Evolutionary conservation across 1,140 invertebrate species (phyloP).

Genomic region (Drosophila auraria): DNA sequence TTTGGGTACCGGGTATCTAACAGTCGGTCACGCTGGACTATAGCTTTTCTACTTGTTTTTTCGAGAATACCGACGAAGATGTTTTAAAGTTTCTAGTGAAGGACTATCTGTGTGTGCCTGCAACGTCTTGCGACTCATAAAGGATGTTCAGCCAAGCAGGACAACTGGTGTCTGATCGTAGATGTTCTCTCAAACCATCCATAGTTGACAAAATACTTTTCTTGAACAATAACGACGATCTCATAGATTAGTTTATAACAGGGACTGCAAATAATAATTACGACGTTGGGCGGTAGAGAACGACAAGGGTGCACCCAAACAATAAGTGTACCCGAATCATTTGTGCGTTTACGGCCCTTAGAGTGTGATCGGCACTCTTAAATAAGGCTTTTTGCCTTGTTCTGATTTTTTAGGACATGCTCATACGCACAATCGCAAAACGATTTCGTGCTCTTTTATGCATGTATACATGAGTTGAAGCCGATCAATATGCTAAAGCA

Average conservation of each 20-base stretch:
- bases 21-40: too few species aligned
- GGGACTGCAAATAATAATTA: too few species aligned
- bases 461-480: conserved; percentile 32
- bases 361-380: conserved; percentile 23
- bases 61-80: too few species aligned
- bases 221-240: too few species aligned
- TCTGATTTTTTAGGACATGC: conserved; percentile 17
- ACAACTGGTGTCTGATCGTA: too few species aligned
- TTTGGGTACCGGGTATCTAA: too few species aligned
- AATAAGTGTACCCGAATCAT: conserved; percentile 34
- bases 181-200: background rate
- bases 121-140: too few species aligned
- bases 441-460: conserved; percentile 31
- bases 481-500: conserved; percentile 25
- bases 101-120: too few species aligned
- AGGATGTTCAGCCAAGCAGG: too few species aligned
- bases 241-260: too few species aligned
- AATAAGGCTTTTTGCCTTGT: conserved; percentile 17
- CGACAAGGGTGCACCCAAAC: conserved; percentile 26
- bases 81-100: too few species aligned
- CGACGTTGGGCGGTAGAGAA: background rate
- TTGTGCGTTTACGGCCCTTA: conserved; percentile 13
- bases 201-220: background rate
- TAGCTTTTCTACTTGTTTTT: too few species aligned
- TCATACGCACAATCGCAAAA: conserved; percentile 19